Conservation (phyloP, 2,113 vertebrate genomes). For the Parus major region DNA sequence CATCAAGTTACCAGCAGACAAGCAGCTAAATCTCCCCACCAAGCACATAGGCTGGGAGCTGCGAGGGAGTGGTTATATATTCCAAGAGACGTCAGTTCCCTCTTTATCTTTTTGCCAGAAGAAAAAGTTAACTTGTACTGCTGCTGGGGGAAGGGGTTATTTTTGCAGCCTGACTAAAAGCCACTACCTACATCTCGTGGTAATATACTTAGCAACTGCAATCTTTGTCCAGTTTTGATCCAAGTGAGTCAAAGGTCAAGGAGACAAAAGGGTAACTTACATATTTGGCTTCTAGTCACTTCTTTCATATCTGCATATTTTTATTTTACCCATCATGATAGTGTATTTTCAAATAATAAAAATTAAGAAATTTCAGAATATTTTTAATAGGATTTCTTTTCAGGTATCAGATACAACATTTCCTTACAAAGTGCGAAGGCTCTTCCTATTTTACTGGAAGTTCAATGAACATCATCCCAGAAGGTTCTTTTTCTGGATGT, state of each 20-base stretch:
- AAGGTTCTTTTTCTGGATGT: background rate
- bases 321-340: background rate
- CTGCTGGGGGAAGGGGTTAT: constrained; percentile 25
- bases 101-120: constrained; percentile 52
- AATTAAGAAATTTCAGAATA: background rate
- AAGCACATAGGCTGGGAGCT: constrained; percentile 22
- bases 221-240: constrained; percentile 35
- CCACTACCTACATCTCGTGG: constrained; percentile 57
- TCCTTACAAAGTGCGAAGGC: background rate
- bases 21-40: constrained; percentile 35
- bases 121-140: background rate
- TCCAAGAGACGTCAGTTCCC: constrained; percentile 54
- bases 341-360: background rate
- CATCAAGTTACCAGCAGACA: constrained; percentile 22
- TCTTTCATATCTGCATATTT: background rate
- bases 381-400: background rate
- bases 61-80: constrained; percentile 65
- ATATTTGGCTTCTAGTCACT: background rate
- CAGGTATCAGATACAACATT: background rate
- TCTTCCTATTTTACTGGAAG: background rate
- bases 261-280: constrained; percentile 51
- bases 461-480: background rate
- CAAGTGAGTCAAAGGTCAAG: constrained; percentile 73
- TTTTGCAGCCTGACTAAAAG: constrained; percentile 65
- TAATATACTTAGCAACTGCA: constrained; percentile 44